These are phyloP conservation scores for Carpatolechia fugitivella DNA, from an alignment of 2,888 invertebrate genomes.

Conservation along the genomic window DNA sequence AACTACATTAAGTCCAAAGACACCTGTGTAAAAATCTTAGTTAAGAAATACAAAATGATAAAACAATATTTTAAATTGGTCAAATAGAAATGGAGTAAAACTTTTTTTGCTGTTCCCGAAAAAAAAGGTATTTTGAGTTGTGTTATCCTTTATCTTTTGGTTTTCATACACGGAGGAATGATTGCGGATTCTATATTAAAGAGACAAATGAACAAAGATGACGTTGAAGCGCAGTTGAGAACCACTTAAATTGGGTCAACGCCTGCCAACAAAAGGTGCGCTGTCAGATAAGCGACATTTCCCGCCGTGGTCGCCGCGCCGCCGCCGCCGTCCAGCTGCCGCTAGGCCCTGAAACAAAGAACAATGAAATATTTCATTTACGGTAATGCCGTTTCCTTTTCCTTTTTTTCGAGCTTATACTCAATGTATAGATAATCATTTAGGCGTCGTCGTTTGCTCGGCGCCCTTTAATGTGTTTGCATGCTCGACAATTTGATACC, in stretches of 20 bases:
- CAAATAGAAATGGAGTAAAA: too few relatives aligned
- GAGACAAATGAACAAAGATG: constrained; percentile 44
- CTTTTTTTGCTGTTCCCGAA: too few relatives aligned
- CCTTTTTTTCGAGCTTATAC: constrained; percentile 38
- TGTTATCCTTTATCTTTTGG: too few relatives aligned
- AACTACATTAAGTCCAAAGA: too few relatives aligned
- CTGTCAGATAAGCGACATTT: constrained; percentile 72
- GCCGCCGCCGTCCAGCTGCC: constrained; percentile 60
- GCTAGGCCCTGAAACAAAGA: constrained; percentile 68
- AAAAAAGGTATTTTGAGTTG: too few relatives aligned
- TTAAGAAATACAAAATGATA: too few relatives aligned
- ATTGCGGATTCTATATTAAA: background rate
- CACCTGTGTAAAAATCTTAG: too few relatives aligned
- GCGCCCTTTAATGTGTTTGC: constrained; percentile 74
- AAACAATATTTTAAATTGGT: too few relatives aligned
- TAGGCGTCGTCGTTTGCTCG: constrained; percentile 65
- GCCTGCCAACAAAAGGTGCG: constrained; percentile 75
- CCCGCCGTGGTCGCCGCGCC: constrained; percentile 60
- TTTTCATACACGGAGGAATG: background rate
- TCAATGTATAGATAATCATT: constrained; percentile 71
- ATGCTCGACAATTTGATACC: constrained; percentile 72
- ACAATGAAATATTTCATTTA: constrained; percentile 68
- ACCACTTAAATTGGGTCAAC: constrained; percentile 73
- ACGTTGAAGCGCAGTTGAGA: constrained; percentile 59
- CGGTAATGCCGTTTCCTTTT: constrained; percentile 52